Conservation (phyloP, 2,113 vertebrate genomes). For the Himantopus leucocephalus region DNA sequence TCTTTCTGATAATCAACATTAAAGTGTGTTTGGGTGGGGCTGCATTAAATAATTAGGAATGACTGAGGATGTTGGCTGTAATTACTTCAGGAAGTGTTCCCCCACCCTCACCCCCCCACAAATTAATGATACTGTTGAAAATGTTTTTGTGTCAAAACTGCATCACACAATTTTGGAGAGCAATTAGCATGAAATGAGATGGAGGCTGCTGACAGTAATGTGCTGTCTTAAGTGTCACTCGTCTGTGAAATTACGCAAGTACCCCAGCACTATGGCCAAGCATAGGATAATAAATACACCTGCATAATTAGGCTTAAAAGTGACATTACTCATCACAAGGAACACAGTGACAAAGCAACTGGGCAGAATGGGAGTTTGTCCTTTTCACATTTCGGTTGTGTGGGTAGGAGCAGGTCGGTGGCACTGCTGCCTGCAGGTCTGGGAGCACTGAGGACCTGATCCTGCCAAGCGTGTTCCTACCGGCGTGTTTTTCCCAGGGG, state of each 20-base stretch:
- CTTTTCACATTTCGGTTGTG: background rate
- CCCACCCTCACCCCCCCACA: background rate
- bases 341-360: background rate
- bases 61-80: conserved; percentile 11
- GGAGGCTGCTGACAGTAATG: conserved; percentile 37
- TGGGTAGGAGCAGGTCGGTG: background rate
- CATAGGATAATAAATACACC: background rate
- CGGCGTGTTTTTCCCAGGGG: background rate
- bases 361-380: background rate
- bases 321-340: background rate
- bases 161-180: conserved; percentile 52
- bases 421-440: background rate
- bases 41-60: background rate
- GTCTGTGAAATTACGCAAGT: conserved; percentile 38
- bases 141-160: conserved; percentile 44
- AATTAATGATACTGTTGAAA: conserved; percentile 58
- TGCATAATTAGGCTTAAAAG: background rate
- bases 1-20: background rate
- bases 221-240: conserved; percentile 48
- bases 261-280: background rate
- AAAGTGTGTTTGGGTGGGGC: conserved; percentile 7
- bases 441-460: fast-evolving
- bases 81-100: conserved; percentile 40
- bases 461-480: fast-evolving
- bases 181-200: conserved; percentile 71